Evolutionary conservation across 2,113 vertebrate species (phyloP), one percentile per base, ranked within the genome.

Genomic region (Atrichornis clamosus): DNA sequence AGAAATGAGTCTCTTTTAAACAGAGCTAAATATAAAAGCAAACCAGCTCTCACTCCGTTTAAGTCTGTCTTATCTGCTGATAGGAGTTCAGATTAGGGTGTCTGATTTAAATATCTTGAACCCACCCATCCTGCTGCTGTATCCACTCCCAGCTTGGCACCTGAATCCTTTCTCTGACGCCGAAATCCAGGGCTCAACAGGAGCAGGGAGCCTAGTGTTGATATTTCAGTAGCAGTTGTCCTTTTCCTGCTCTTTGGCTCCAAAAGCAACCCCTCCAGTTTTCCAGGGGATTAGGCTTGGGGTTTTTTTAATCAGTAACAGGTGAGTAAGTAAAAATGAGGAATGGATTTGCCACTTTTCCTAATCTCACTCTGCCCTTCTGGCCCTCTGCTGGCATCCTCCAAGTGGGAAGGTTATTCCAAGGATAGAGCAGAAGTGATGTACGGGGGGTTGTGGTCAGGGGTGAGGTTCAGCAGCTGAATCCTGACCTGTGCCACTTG

Each of bases 401-500:
- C 49, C 35, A 3, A 64, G 35, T 13, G 23, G 73, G 35, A n/a
- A 35, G 39, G 74, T 47, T 22, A 23, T 55, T 75, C n/a, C 39
- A 3, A 62, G 37, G 42, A 18, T 30, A 2, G 4, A 13, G 30
- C 5, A 21, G 87, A 28, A 58, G 7, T 55, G 44, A 33, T 79
- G 76, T 39, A 13, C 58, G 30, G 35, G 62, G 67, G 52, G 47
- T 24, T 49, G 78, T 53, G 78, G 18, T 24, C 26, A 6, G 35
- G 55, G 23, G 8, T 39, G 84, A 6, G 6, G 0, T 15, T 68
- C 35, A 27, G 33, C 30, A 27, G 47, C 13, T 28, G 32, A 52
- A n/a, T 17, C 41, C 46, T 1, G 4, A 26, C 0, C 0, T 27
- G 33, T 63, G 53, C 59, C 83, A 16, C 37, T 75, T 23, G 17